phyloP scores from a whole-genome alignment of 2,113 vertebrate species.

The Mastomys natalensis region DNA sequence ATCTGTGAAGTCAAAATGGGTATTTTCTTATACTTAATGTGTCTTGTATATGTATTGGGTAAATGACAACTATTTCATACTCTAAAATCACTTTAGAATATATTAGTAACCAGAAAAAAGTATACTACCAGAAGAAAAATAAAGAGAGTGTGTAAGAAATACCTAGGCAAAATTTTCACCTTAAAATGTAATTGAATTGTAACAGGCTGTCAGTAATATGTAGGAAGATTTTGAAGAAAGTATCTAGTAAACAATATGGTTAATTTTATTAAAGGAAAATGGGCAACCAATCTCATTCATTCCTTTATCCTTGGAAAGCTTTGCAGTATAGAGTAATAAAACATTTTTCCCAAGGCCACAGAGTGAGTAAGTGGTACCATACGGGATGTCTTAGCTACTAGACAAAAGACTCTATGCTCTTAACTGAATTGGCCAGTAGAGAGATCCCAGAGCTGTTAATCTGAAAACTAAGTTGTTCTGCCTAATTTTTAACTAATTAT shows the following conservation, averaged over 20 bases:
- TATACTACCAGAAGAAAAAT: not conserved
- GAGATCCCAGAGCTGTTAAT: slow-evolving; percentile 40
- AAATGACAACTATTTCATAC: not conserved
- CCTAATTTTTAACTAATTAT: slow-evolving; percentile 48
- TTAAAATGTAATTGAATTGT: not conserved
- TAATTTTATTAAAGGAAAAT: slow-evolving; percentile 64
- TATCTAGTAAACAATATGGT: slow-evolving; percentile 39
- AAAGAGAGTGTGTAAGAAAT: not conserved
- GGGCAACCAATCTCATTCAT: slow-evolving; percentile 61
- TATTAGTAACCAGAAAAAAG: not conserved
- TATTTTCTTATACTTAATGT: not conserved
- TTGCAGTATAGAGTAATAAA: slow-evolving; percentile 52
- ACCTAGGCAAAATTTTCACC: not conserved
- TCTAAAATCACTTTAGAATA: not conserved
- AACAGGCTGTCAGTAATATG: not conserved
- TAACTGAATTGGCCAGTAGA: slow-evolving; percentile 35
- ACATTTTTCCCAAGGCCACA: slow-evolving; percentile 61
- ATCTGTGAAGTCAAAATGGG: not conserved
- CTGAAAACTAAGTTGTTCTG: slow-evolving; percentile 18
- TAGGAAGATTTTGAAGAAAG: slow-evolving; percentile 44
- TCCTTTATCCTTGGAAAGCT: slow-evolving; percentile 45
- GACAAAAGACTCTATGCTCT: slow-evolving; percentile 34
- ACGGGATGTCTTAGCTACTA: slow-evolving; percentile 18
- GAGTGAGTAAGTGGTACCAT: slow-evolving; percentile 49
- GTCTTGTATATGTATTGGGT: not conserved